A percentile compares a stretch with the other conserved stretches of the same genome.
Evolutionary conservation across 2,113 vertebrate genomes (phyloP).

Genomic region (Callorhinus ursinus): DNA sequence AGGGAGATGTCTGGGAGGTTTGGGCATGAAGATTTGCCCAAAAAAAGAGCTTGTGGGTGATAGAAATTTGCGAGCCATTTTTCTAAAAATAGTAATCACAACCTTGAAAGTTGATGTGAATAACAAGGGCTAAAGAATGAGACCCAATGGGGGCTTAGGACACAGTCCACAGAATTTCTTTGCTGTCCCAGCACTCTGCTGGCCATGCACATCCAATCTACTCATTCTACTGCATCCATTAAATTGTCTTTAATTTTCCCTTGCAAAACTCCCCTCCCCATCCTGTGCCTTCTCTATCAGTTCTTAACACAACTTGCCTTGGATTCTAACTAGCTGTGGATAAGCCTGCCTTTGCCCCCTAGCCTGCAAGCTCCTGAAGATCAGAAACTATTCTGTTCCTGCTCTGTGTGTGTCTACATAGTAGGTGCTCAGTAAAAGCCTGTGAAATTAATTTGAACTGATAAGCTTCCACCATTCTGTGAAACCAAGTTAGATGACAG

Average conservation of each 20-base stretch:
- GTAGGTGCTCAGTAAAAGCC: not conserved
- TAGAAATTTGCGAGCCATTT: not conserved
- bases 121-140: not conserved
- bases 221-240: not conserved
- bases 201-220: not conserved
- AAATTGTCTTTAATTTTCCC: constrained; percentile 46
- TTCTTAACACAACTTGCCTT: not conserved
- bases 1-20: not conserved
- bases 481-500: not conserved
- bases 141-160: not conserved
- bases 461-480: not conserved
- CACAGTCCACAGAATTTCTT: not conserved
- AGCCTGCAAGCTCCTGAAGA: not conserved
- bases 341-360: not conserved
- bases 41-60: not conserved
- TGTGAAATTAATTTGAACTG: not conserved
- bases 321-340: not conserved
- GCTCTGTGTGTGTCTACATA: not conserved
- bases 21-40: not conserved
- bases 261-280: not conserved
- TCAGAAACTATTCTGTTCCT: not conserved
- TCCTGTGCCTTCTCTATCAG: not conserved
- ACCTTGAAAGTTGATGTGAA: not conserved
- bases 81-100: not conserved
- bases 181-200: not conserved